phyloP scores from a whole-genome alignment of 2,113 vertebrate species.

The Saccopteryx leptura region DNA sequence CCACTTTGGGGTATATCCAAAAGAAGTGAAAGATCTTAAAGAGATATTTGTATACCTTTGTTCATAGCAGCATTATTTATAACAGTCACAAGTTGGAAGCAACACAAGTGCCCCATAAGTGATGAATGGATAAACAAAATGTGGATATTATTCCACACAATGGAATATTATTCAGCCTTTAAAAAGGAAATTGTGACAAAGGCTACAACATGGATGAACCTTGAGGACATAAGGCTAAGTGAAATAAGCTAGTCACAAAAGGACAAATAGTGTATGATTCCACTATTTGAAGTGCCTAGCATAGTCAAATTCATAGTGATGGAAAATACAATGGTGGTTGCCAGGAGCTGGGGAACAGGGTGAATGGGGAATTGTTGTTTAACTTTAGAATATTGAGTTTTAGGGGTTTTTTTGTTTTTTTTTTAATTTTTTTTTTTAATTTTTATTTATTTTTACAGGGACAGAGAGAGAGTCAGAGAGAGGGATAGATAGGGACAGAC shows the following conservation, averaged over 20 bases:
- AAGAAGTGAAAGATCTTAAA: conserved; percentile 13
- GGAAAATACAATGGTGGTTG: not conserved
- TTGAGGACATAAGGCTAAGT: not conserved
- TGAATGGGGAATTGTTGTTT: not conserved
- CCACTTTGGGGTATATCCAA: not conserved
- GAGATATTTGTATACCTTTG: not conserved
- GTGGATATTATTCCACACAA: not conserved
- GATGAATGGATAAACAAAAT: conserved; percentile 14
- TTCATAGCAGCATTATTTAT: not conserved
- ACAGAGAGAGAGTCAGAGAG: too few species aligned
- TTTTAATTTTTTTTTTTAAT: too few species aligned
- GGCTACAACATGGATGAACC: not conserved
- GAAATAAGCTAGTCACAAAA: not conserved
- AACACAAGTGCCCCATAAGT: not conserved
- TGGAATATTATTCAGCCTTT: not conserved
- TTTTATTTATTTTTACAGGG: too few species aligned
- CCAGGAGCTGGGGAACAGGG: not conserved
- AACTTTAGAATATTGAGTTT: not conserved
- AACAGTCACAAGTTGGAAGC: not conserved
- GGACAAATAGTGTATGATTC: not conserved
- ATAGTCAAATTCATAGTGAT: too few species aligned
- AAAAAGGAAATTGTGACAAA: not conserved
- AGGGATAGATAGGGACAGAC: too few species aligned
- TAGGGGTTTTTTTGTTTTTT: too few species aligned
- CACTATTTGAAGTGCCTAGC: not conserved